phyloP scores from a whole-genome alignment of 1,140 invertebrate genomes.

The Euglossa dilemma region DNA sequence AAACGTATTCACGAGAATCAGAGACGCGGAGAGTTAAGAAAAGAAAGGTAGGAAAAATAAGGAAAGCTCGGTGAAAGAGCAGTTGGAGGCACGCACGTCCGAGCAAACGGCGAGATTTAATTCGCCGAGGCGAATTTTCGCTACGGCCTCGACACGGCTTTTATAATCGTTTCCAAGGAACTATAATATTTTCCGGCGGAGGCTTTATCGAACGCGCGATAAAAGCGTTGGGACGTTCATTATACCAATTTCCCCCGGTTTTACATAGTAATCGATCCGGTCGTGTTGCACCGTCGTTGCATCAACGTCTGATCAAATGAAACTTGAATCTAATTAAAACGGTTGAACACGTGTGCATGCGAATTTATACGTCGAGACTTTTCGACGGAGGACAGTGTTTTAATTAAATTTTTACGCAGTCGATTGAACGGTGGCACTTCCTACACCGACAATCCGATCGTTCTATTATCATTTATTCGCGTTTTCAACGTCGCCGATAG shows the following conservation, averaged over 20 bases:
- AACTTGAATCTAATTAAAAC: neutral
- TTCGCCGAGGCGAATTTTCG: neutral
- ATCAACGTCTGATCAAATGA: neutral
- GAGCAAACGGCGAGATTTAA: neutral
- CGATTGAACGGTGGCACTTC: no score
- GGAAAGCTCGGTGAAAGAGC: neutral
- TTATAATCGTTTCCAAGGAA: neutral
- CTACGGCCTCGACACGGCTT: neutral
- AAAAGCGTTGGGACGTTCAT: neutral
- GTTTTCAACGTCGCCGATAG: no score
- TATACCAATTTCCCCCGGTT: neutral
- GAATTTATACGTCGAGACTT: neutral
- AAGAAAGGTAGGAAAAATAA: neutral
- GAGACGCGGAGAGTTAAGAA: constrained; percentile 15
- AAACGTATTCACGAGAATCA: neutral
- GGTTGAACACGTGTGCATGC: neutral
- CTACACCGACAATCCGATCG: no score
- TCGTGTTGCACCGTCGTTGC: neutral
- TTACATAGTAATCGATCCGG: neutral
- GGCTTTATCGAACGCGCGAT: neutral
- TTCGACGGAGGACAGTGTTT: fast-evolving
- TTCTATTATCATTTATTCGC: no score
- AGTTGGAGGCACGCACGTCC: neutral
- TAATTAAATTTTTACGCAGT: neutral
- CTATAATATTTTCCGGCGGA: neutral